phyloP scores from a whole-genome alignment of 2,113 vertebrate genomes.

The Leucosticte australis region DNA sequence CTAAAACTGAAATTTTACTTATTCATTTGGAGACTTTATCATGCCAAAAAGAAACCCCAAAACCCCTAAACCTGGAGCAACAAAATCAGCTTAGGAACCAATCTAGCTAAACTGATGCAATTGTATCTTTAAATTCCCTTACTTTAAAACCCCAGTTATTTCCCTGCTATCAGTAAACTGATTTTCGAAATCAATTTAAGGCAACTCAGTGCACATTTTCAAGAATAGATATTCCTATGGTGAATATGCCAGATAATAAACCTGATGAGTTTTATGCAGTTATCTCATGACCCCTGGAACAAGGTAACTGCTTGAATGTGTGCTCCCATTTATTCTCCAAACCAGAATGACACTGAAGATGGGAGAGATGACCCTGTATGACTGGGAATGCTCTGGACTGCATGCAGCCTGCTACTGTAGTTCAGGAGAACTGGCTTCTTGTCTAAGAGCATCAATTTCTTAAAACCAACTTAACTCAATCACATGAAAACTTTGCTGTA shows the following conservation, averaged over 20 bases:
- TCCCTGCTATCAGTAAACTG: neutral
- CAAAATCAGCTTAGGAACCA: neutral
- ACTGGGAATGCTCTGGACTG: neutral
- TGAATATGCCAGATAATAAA: neutral
- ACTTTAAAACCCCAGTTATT: neutral
- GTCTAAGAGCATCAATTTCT: neutral
- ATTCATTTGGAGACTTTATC: neutral
- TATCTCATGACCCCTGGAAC: neutral
- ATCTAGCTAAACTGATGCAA: neutral
- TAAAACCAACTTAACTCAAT: neutral
- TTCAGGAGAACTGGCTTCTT: neutral
- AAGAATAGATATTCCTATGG: neutral
- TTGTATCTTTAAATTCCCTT: neutral
- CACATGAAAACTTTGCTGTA: neutral
- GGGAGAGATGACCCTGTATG: neutral
- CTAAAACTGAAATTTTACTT: neutral
- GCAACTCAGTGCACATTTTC: neutral
- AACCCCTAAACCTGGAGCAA: neutral
- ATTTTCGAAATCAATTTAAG: neutral
- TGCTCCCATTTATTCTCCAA: neutral
- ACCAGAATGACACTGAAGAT: neutral
- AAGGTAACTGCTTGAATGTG: neutral
- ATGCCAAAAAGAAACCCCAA: neutral
- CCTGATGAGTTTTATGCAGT: neutral
- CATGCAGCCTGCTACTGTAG: neutral